Conservation (phyloP, 2,888 invertebrate genomes). For the Prosapia bicincta region DNA sequence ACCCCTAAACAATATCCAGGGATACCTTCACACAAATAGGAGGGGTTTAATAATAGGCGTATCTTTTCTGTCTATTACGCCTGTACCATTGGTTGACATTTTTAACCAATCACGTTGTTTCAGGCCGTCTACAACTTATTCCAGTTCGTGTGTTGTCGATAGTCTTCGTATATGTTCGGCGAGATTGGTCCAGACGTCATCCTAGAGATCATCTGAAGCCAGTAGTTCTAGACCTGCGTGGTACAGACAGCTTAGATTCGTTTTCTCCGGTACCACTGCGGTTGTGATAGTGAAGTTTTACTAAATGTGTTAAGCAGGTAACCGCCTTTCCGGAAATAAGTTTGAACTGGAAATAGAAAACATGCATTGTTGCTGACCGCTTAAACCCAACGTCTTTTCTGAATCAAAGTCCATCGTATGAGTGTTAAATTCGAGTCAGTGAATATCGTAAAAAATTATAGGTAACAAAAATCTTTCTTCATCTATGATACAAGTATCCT, state of each 20-base stretch:
- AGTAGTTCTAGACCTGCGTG: neutral
- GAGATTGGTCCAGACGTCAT: neutral
- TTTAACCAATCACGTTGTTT: neutral
- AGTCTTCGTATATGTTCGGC: neutral
- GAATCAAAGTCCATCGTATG: neutral
- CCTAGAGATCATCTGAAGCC: neutral
- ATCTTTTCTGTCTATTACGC: neutral
- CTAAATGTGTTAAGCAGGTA: neutral
- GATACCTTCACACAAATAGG: neutral
- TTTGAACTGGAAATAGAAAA: neutral
- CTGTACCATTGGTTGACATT: neutral
- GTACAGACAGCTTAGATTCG: neutral
- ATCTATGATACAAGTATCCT: slow-evolving; percentile 28
- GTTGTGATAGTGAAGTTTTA: neutral
- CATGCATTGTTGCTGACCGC: too few relatives aligned
- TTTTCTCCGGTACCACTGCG: neutral
- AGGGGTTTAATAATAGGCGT: neutral
- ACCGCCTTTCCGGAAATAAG: neutral
- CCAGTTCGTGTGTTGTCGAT: neutral
- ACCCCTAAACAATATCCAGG: neutral
- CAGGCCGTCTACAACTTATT: neutral
- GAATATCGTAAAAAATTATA: neutral
- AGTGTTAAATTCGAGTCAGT: neutral
- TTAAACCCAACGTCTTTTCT: neutral
- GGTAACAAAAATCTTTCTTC: neutral